Percentiles rank a stretch among this genome's conserved stretches.
phyloP scores from a whole-genome alignment of 2,113 vertebrate species.

The Brachyistius frenatus region DNA sequence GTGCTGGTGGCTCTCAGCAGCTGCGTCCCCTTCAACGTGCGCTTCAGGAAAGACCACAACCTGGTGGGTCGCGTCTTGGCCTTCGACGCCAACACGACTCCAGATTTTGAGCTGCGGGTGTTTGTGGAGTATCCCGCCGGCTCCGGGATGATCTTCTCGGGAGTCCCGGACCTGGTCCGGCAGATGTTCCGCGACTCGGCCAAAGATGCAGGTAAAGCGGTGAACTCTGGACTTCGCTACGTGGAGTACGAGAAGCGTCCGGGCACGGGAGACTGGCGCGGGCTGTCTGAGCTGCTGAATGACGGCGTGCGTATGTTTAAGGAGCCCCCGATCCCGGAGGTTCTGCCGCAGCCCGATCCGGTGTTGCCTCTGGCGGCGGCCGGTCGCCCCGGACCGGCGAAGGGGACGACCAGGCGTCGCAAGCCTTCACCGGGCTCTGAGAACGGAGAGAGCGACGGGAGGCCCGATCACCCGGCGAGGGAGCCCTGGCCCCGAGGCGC shows the following conservation, averaged over 20 bases:
- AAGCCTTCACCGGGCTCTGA: constrained; percentile 88
- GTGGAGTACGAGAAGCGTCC: constrained; percentile 91
- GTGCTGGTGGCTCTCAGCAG: constrained; percentile 85
- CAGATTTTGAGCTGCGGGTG: constrained; percentile 90
- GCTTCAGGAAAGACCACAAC: constrained; percentile 92
- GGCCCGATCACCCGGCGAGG: constrained; percentile 80
- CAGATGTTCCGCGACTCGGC: constrained; percentile 93
- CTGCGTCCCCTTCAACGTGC: constrained; percentile 90
- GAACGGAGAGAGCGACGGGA: constrained; percentile 82
- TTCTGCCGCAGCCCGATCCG: constrained; percentile 88
- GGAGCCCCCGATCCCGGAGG: constrained; percentile 84
- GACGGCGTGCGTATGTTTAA: constrained; percentile 90
- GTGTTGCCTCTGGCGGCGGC: constrained; percentile 78
- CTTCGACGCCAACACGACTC: constrained; percentile 86
- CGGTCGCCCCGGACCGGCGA: constrained; percentile 68
- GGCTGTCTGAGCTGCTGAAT: constrained; percentile 89
- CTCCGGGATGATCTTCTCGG: constrained; percentile 88
- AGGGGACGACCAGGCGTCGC: constrained; percentile 75
- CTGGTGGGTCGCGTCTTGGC: constrained; percentile 89
- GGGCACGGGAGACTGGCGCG: constrained; percentile 89
- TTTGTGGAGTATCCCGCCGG: constrained; percentile 90
- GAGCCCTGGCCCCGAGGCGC: constrained; percentile 82
- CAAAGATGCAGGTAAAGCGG: constrained; percentile 88
- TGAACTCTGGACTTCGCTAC: constrained; percentile 90
- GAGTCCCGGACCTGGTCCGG: constrained; percentile 86